phyloP scores from a whole-genome alignment of 2,113 vertebrate species.

The Nyctereutes procyonoides region DNA sequence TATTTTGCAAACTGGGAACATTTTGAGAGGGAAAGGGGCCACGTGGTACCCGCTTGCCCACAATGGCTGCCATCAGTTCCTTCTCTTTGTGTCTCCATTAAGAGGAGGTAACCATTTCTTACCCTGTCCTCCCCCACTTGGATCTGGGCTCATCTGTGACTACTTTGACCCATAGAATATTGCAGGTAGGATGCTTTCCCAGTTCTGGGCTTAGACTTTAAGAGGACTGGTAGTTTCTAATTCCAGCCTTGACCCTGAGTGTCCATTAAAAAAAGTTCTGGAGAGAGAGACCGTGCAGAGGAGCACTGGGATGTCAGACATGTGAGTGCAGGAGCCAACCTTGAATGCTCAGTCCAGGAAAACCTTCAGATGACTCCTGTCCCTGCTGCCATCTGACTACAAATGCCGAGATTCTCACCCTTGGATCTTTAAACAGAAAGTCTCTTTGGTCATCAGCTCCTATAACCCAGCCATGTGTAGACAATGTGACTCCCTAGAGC shows the following conservation, averaged over 20 bases:
- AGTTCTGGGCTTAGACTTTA: not conserved
- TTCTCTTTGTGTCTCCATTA: slow-evolving; percentile 13
- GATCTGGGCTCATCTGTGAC: not conserved
- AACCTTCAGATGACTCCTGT: not conserved
- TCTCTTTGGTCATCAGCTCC: slow-evolving; percentile 5
- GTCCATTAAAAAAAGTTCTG: not conserved
- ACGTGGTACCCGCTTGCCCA: not conserved
- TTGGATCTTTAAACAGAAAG: slow-evolving; percentile 47
- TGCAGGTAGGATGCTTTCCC: not conserved
- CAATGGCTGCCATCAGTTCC: not conserved
- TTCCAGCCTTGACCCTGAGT: not conserved
- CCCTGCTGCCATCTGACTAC: not conserved
- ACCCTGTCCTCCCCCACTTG: not conserved
- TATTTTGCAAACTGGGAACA: slow-evolving; percentile 16
- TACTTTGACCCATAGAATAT: not conserved
- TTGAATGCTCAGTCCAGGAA: slow-evolving; percentile 39
- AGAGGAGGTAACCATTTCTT: not conserved
- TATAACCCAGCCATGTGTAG: not conserved
- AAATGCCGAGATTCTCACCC: slow-evolving; percentile 4
- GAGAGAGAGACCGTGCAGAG: not conserved
- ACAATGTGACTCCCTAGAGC: not conserved
- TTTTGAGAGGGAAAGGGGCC: not conserved
- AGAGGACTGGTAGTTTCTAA: not conserved
- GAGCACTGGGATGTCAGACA: not conserved
- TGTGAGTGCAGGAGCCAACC: slow-evolving; percentile 23